Evolutionary conservation across 2,797 vertebrate genomes (phyloP), one percentile per base, ranked within the genome.

Genomic region (Cuniculus paca): DNA sequence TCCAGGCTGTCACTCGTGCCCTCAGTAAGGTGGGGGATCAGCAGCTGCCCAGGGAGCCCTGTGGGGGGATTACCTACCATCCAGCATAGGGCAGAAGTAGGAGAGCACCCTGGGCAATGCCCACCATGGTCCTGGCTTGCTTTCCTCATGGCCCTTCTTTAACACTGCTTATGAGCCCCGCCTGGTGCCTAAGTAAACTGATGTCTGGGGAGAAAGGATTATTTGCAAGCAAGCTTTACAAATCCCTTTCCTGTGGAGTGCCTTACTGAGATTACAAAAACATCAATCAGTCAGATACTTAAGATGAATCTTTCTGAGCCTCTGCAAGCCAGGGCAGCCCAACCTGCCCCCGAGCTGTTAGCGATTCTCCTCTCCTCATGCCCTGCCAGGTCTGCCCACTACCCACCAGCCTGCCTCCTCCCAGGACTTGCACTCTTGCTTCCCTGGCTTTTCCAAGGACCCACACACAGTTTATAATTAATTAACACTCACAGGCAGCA

Each of bases 391-490:
- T 28, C 72, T 75, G 72, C 72, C 42, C 5, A 11, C 48, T 39
- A 34, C 74, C 24, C 52, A 34, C 54, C 63, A 84, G n/a, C 39
- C 48, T 39, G 26, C 85, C 50, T 61, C 90, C 42, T 72, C 81
- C 0, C n/a, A 58, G 84, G 63, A 77, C 58, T 48, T 0, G 1
- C 0, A 26, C 24, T 7, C 34, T 50, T 0, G 39, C 78, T 24
- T 63, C 48, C 77, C 70, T n/a, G 83, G 83, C 42, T 89, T 81
- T 88, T 89, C 61, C 70, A 58, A 61, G 56, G 91, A 85, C 68
- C 60, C 82, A 52, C 94, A 63, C 68, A 54, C 56, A 42, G 56
- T 48, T 92, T 48, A 83, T 90, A 81, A 84, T 95, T 72, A 91
- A 87, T 94, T 89, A 63, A 63, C 1, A 3, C 74, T 89, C 22